Evolutionary conservation across 1,140 invertebrate species (phyloP).

Genomic region (Sitodiplosis mosellana): DNA sequence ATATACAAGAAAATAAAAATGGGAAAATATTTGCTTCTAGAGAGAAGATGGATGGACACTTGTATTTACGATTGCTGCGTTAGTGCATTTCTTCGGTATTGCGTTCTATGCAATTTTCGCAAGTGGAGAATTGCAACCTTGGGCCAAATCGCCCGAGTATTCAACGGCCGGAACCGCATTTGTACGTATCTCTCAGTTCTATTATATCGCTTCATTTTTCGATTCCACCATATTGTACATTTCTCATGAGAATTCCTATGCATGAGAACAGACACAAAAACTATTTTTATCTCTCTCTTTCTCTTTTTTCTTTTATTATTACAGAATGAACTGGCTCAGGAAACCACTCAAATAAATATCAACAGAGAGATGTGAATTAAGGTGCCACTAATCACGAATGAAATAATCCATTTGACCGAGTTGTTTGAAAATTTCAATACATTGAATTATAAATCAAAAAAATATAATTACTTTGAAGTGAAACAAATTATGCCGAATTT

Average conservation of each 20-base stretch:
- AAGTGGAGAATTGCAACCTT: constrained; percentile 88
- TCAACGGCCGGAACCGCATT: constrained; percentile 33
- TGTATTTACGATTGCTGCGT: constrained; percentile 88
- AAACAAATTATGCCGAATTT: too few relatives aligned
- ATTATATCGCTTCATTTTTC: too few relatives aligned
- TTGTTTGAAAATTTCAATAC: too few relatives aligned
- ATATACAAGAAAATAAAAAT: too few relatives aligned
- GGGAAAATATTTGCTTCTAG: too few relatives aligned
- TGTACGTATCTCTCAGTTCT: constrained; percentile 32
- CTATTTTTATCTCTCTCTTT: too few relatives aligned
- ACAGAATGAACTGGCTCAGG: constrained; percentile 8
- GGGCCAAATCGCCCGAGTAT: constrained; percentile 82
- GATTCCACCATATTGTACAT: too few relatives aligned
- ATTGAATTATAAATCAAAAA: too few relatives aligned
- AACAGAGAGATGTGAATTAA: constrained; percentile 27
- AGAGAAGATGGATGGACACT: constrained; percentile 75
- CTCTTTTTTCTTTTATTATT: too few relatives aligned
- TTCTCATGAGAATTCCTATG: not conserved
- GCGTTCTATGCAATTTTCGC: constrained; percentile 95
- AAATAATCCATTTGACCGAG: constrained; percentile 45
- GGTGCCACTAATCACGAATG: constrained; percentile 33
- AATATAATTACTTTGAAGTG: too few relatives aligned
- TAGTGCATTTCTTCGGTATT: constrained; percentile 89
- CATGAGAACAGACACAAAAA: too few relatives aligned
- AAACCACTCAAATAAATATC: constrained; percentile 19